Conservation (phyloP, 2,797 vertebrate species). For the Spea hammondii region DNA sequence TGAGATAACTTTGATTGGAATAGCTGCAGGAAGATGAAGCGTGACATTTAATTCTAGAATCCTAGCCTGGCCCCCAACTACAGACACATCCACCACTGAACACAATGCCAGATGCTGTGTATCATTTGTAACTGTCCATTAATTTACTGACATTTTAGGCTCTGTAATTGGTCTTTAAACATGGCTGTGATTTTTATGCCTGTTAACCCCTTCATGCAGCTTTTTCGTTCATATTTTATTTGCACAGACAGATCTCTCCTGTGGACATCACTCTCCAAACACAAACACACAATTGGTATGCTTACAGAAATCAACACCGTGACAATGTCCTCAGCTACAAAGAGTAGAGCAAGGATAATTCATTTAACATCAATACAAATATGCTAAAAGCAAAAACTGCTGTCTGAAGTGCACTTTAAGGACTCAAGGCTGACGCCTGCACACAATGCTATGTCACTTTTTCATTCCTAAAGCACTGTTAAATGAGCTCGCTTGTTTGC, state of each 20-base stretch:
- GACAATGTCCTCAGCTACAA: too few relatives aligned
- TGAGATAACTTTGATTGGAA: too few relatives aligned
- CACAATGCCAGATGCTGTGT: slow-evolving; percentile 4
- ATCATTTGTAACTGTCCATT: slow-evolving; percentile 16
- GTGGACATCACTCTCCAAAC: too few relatives aligned
- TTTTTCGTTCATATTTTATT: neutral
- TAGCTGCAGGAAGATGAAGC: neutral
- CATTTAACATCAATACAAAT: too few relatives aligned
- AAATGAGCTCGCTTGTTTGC: too few relatives aligned
- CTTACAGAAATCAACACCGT: too few relatives aligned
- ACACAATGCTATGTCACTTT: too few relatives aligned
- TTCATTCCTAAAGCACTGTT: too few relatives aligned
- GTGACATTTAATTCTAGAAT: neutral
- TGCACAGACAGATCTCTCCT: neutral
- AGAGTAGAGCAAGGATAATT: too few relatives aligned
- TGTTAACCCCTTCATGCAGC: neutral
- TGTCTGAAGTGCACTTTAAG: neutral
- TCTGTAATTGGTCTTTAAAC: slow-evolving; percentile 3
- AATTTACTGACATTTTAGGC: slow-evolving; percentile 18
- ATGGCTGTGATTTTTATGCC: slow-evolving; percentile 8
- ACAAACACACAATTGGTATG: too few relatives aligned
- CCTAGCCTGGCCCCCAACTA: neutral
- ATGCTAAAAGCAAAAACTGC: neutral
- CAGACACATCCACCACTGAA: neutral
- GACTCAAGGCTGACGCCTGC: too few relatives aligned